These are phyloP conservation scores for Ormyrus nitidulus DNA, from an alignment of 2,888 invertebrate species.

Conservation along the genomic window DNA sequence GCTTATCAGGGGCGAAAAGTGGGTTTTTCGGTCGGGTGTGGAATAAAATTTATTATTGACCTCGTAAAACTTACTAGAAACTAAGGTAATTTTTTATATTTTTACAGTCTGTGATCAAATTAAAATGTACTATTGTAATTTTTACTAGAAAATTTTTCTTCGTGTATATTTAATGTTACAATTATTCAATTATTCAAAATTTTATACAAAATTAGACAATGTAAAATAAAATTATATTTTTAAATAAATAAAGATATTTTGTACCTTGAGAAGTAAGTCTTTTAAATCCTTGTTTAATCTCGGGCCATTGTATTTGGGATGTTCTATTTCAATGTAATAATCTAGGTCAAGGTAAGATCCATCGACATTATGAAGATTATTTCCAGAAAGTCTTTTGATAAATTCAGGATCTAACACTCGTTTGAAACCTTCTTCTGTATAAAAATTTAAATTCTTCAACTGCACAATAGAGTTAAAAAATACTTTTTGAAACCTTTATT, in stretches of 20 bases:
- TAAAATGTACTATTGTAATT: no score
- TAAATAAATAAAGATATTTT: conserved; percentile 37
- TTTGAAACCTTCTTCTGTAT: conserved; percentile 62
- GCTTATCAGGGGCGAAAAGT: no score
- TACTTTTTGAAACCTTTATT: background rate
- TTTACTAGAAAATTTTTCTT: background rate
- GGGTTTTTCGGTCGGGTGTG: no score
- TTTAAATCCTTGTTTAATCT: conserved; percentile 76
- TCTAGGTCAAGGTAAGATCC: conserved; percentile 82
- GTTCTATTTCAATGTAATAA: conserved; percentile 79
- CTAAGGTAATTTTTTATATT: no score
- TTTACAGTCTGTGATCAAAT: no score
- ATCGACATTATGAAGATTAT: conserved; percentile 73
- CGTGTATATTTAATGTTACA: background rate
- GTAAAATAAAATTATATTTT: no score
- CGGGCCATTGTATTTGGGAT: conserved; percentile 79
- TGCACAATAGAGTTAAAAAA: conserved; percentile 54
- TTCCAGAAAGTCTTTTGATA: conserved; percentile 78
- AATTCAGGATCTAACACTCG: conserved; percentile 79
- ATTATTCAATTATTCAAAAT: background rate
- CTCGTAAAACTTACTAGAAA: no score
- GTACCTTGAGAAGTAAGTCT: conserved; percentile 77
- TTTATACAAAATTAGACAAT: background rate
- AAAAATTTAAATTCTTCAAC: conserved; percentile 57
- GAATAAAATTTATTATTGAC: no score